phyloP scores from a whole-genome alignment of 2,888 invertebrate species.

The Oligia latruncula region DNA sequence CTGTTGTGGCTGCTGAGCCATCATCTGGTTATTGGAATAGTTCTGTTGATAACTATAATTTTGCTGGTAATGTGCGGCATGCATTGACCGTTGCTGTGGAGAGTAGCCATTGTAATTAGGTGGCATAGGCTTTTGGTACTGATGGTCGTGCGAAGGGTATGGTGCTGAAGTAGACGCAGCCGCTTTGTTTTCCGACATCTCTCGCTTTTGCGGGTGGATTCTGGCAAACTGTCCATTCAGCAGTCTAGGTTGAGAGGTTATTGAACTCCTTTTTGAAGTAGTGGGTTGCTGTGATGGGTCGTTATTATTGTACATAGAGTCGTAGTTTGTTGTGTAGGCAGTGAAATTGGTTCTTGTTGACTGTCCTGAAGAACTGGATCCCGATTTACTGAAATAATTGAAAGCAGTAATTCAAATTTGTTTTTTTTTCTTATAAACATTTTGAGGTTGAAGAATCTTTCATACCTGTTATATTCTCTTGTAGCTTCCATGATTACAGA shows the following conservation, averaged over 20 bases:
- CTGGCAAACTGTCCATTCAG: constrained; percentile 86
- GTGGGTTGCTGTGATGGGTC: constrained; percentile 81
- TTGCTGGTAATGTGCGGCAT: constrained; percentile 81
- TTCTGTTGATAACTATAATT: constrained; percentile 84
- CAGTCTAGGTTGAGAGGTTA: constrained; percentile 80
- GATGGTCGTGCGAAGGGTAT: constrained; percentile 86
- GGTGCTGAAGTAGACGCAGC: constrained; percentile 76
- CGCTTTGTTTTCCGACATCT: constrained; percentile 77
- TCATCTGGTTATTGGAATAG: constrained; percentile 81
- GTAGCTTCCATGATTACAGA: constrained; percentile 92
- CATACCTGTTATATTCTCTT: constrained; percentile 90
- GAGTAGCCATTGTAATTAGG: constrained; percentile 83
- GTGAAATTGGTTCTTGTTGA: constrained; percentile 87
- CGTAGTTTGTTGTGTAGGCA: constrained; percentile 86
- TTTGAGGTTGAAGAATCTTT: constrained; percentile 13
- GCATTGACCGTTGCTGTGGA: constrained; percentile 84
- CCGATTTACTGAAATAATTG: constrained; percentile 85
- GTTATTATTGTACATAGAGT: constrained; percentile 86
- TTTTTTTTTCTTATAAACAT: constrained; percentile 16
- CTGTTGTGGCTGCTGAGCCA: constrained; percentile 78
- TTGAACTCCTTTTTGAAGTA: constrained; percentile 83
- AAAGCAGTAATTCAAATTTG: constrained; percentile 40
- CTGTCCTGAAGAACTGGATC: constrained; percentile 87
- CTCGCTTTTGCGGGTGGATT: constrained; percentile 77
- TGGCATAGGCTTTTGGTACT: constrained; percentile 84